phyloP scores from a whole-genome alignment of 2,888 invertebrate genomes.

The Strigamia crassipes region DNA sequence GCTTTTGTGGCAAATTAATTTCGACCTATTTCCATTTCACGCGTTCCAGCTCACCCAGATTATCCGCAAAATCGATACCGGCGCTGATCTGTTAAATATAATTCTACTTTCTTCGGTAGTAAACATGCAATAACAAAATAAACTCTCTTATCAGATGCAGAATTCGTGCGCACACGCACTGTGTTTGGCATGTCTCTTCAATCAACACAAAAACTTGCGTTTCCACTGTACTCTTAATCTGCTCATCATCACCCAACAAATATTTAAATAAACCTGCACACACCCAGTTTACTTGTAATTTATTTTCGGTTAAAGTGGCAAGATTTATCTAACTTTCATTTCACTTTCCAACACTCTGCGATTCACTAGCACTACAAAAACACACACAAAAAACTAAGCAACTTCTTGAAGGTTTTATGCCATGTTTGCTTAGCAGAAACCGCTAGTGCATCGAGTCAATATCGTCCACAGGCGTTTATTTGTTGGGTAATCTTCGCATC shows the following conservation, averaged over 20 bases:
- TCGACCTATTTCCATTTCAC: neutral
- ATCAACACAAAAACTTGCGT: slow-evolving; percentile 13
- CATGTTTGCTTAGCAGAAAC: slow-evolving; percentile 13
- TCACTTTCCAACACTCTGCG: neutral
- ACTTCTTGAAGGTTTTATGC: neutral
- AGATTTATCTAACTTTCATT: neutral
- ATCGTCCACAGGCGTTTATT: slow-evolving; percentile 16
- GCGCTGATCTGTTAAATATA: slow-evolving; percentile 9
- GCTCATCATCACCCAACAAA: neutral
- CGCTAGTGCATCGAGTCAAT: neutral
- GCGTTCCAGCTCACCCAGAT: neutral
- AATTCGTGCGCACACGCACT: neutral
- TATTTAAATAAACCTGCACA: slow-evolving; percentile 2
- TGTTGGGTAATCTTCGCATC: slow-evolving; percentile 26
- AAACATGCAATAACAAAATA: slow-evolving; percentile 37
- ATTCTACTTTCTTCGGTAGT: slow-evolving; percentile 24
- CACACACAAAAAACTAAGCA: neutral
- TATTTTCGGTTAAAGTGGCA: neutral
- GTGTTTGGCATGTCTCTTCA: neutral
- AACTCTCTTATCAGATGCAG: slow-evolving; percentile 24
- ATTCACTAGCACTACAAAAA: neutral
- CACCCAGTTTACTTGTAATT: slow-evolving; percentile 8
- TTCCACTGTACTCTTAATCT: neutral
- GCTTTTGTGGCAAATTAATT: neutral
- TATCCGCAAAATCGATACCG: neutral